Conservation (phyloP, 1,140 invertebrate species). For the Hormaphis cornu region DNA sequence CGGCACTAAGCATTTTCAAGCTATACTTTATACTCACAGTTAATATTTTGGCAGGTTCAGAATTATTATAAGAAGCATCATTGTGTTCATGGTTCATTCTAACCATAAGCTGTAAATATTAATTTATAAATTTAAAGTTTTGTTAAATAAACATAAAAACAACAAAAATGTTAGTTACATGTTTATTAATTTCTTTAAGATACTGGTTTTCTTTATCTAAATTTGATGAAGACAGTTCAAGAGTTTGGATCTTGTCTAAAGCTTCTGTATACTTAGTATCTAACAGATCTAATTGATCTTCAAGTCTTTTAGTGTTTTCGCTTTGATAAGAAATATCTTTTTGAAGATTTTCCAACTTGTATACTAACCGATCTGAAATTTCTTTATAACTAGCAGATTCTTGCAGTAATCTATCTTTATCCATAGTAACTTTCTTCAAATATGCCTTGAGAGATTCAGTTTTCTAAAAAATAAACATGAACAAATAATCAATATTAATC, state of each 20-base stretch:
- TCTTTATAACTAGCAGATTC: constrained; percentile 28
- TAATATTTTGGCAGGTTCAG: neutral
- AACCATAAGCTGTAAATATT: neutral
- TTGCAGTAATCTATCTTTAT: constrained; percentile 30
- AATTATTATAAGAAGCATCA: neutral
- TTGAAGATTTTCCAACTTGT: constrained; percentile 24
- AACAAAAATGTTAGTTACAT: constrained; percentile 8
- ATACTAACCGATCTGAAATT: constrained; percentile 27
- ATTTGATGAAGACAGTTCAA: constrained; percentile 21
- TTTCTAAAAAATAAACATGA: neutral
- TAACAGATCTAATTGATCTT: constrained; percentile 18
- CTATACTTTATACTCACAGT: neutral
- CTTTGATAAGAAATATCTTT: constrained; percentile 19
- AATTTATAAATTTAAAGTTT: neutral
- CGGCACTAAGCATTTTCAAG: neutral
- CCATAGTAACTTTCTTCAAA: constrained; percentile 22
- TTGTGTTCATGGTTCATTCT: constrained; percentile 2
- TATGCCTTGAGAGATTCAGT: constrained; percentile 26
- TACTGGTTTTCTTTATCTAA: constrained; percentile 32
- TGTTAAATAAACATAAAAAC: neutral
- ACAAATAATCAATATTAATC: no score
- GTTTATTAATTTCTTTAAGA: constrained; percentile 24
- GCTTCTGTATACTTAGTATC: constrained; percentile 31
- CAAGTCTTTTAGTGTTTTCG: neutral
- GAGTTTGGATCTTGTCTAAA: constrained; percentile 23